phyloP scores from a whole-genome alignment of 2,888 invertebrate genomes.

The Fabriciana adippe region DNA sequence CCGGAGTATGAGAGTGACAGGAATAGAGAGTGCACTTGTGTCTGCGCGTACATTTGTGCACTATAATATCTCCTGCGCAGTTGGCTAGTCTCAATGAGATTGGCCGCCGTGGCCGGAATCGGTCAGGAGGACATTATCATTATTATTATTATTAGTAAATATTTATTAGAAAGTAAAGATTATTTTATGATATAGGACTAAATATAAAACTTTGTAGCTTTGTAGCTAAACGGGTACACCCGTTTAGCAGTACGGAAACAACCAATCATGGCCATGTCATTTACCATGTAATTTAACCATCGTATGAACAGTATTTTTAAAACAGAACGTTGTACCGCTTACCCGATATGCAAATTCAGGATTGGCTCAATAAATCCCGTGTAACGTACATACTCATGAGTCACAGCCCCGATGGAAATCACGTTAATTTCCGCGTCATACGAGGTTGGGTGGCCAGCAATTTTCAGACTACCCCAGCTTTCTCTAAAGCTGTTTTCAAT shows the following conservation, averaged over 20 bases:
- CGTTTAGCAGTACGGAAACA: no score
- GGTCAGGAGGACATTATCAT: no score
- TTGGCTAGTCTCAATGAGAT: no score
- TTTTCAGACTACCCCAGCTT: constrained; percentile 19
- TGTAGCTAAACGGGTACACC: no score
- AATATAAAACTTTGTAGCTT: neutral
- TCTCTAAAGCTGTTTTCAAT: constrained; percentile 2
- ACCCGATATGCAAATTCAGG: constrained; percentile 24
- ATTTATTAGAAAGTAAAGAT: no score
- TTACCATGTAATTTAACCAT: constrained; percentile 9
- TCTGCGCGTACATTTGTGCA: no score
- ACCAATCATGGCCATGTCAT: neutral
- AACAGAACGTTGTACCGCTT: constrained; percentile 17
- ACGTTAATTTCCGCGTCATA: constrained; percentile 30
- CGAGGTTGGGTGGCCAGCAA: constrained; percentile 23
- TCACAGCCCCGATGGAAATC: constrained; percentile 29
- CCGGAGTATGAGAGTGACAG: no score
- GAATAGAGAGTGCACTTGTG: no score
- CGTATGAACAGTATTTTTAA: constrained; percentile 10
- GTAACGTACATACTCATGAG: constrained; percentile 33
- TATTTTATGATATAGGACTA: no score
- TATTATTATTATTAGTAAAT: no score
- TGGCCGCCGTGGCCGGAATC: no score
- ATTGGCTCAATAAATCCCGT: constrained; percentile 34
- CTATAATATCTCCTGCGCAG: no score